phyloP scores from a whole-genome alignment of 2,797 vertebrate species.

The Anabas testudineus region DNA sequence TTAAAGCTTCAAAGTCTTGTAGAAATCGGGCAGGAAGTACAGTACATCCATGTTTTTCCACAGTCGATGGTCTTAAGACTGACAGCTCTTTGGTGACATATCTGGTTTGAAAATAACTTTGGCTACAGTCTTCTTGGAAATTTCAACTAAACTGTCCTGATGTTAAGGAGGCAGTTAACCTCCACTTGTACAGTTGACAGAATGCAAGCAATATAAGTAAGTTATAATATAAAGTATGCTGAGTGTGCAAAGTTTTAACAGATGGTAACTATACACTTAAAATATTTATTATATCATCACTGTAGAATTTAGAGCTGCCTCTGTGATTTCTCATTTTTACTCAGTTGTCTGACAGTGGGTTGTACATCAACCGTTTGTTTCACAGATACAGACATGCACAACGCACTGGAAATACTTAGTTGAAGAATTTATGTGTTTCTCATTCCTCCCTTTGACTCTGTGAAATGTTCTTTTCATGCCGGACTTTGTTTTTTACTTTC shows the following conservation, averaged over 20 bases:
- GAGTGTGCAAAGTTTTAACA: background rate
- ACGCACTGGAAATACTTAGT: background rate
- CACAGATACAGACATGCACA: background rate
- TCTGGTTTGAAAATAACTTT: background rate
- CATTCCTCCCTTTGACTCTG: background rate
- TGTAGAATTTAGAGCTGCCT: background rate
- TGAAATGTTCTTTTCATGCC: background rate
- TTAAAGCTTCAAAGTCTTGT: background rate
- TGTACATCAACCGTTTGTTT: constrained; percentile 1
- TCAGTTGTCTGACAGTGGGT: constrained; percentile 3
- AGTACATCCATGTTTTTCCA: background rate
- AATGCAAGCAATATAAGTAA: too few relatives aligned
- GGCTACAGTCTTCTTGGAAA: background rate
- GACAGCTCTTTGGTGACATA: background rate
- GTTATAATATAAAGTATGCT: too few relatives aligned
- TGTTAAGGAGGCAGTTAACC: background rate
- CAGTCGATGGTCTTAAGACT: background rate
- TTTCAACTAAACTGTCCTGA: background rate
- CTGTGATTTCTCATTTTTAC: constrained; percentile 7
- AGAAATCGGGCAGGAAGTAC: background rate
- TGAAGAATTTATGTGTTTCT: background rate
- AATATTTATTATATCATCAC: background rate
- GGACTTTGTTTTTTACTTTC: background rate
- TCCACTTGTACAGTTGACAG: too few relatives aligned
- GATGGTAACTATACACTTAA: background rate